Conservation (phyloP, 2,113 vertebrate genomes). For the Corydoras sp. region DNA sequence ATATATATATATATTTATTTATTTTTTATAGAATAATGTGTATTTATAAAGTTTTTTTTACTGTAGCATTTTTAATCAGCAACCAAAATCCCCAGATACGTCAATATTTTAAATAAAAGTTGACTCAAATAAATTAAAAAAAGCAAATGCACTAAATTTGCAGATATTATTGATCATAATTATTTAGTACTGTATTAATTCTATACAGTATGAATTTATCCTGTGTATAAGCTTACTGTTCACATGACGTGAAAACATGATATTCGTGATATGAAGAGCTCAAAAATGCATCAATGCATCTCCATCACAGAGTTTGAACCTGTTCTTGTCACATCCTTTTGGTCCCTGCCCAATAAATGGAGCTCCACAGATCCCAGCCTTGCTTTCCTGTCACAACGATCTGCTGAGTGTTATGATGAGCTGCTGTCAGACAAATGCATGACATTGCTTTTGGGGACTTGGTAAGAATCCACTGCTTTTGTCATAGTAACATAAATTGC, state of each 20-base stretch:
- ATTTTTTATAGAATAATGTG: too few relatives aligned
- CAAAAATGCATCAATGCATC: background rate
- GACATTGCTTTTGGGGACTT: constrained; percentile 73
- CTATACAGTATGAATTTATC: too few relatives aligned
- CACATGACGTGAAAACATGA: background rate
- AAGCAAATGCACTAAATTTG: too few relatives aligned
- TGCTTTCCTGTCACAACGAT: constrained; percentile 53
- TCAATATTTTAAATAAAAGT: background rate
- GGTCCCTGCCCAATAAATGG: constrained; percentile 67
- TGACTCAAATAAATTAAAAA: background rate
- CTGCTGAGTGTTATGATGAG: constrained; percentile 66
- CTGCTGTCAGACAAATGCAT: constrained; percentile 72
- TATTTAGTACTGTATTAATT: too few relatives aligned
- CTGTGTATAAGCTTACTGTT: background rate
- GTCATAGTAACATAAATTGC: background rate
- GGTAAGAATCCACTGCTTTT: constrained; percentile 50
- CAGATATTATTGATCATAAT: too few relatives aligned
- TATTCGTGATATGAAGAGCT: background rate
- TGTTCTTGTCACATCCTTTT: constrained; percentile 64
- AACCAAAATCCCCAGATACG: too few relatives aligned
- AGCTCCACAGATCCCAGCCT: constrained; percentile 61
- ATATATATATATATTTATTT: too few relatives aligned
- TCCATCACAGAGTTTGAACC: constrained; percentile 67
- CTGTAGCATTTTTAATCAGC: too few relatives aligned
- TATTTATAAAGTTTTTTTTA: too few relatives aligned